Evolutionary conservation across 2,113 vertebrate genomes (phyloP).

Genomic region (Pteronura brasiliensis): DNA sequence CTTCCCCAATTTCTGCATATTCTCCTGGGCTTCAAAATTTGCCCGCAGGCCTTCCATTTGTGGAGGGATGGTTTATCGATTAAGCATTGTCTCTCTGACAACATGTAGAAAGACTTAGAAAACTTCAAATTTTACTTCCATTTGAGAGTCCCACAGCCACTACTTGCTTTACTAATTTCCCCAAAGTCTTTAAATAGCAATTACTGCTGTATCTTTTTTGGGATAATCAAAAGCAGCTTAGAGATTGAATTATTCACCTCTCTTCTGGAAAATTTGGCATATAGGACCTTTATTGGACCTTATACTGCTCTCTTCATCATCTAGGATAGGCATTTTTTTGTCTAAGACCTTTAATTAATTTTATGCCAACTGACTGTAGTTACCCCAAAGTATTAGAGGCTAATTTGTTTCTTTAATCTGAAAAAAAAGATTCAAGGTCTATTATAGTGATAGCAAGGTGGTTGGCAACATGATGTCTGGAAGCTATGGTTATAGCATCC

Average conservation of each 20-base stretch:
- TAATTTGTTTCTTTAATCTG: slow-evolving; percentile 45
- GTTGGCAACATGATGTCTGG: slow-evolving; percentile 97
- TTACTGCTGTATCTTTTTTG: neutral
- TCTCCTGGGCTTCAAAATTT: slow-evolving; percentile 55
- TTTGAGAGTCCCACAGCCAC: neutral
- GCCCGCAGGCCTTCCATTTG: slow-evolving; percentile 64
- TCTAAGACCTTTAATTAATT: slow-evolving; percentile 27
- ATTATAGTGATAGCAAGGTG: slow-evolving; percentile 82
- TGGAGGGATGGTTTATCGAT: slow-evolving; percentile 58
- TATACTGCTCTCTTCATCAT: slow-evolving; percentile 33
- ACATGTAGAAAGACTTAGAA: slow-evolving; percentile 37
- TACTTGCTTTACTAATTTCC: slow-evolving; percentile 56
- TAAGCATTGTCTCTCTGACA: slow-evolving; percentile 44
- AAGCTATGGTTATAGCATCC: slow-evolving; percentile 91
- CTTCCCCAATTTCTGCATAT: slow-evolving; percentile 24
- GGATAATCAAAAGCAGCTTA: slow-evolving; percentile 30
- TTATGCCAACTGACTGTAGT: slow-evolving; percentile 32
- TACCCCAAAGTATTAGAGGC: slow-evolving; percentile 5
- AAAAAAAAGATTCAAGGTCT: slow-evolving; percentile 32
- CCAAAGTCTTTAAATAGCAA: slow-evolving; percentile 26
- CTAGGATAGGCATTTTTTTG: neutral
- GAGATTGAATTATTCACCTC: neutral
- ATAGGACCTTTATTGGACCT: neutral
- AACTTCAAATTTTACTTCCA: slow-evolving; percentile 37
- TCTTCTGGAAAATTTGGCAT: slow-evolving; percentile 37